Conservation (phyloP, 2,113 vertebrate species). For the Dipodomys ordii region DNA sequence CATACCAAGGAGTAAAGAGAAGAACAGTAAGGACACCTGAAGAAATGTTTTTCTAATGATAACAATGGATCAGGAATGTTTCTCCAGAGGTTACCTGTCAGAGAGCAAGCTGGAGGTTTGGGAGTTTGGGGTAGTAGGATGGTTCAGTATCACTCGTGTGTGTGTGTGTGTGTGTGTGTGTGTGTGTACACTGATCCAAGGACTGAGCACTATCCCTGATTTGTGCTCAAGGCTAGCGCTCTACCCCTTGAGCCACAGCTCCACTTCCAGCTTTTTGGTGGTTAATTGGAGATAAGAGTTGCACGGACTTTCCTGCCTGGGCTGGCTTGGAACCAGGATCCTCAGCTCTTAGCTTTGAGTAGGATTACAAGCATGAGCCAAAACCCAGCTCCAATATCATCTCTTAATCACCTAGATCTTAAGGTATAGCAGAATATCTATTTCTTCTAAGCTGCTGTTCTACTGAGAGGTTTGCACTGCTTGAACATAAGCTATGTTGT, state of each 20-base stretch:
- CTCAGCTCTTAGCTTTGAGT: too few relatives aligned
- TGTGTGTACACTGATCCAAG: too few relatives aligned
- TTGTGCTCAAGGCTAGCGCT: too few relatives aligned
- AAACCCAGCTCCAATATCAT: not conserved
- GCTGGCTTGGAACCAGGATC: too few relatives aligned
- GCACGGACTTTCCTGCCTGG: too few relatives aligned
- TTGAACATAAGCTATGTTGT: not conserved
- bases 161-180: too few relatives aligned
- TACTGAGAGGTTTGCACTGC: not conserved
- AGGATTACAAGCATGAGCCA: too few relatives aligned
- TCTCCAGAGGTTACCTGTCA: not conserved
- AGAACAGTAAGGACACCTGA: not conserved
- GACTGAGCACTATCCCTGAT: too few relatives aligned
- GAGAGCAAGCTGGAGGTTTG: not conserved
- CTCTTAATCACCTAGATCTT: conserved; percentile 33
- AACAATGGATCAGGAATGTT: not conserved
- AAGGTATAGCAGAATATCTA: not conserved
- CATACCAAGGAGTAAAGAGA: conserved; percentile 10
- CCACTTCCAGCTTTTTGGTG: too few relatives aligned
- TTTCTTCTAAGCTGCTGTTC: not conserved
- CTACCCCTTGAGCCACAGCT: too few relatives aligned
- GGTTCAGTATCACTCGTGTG: too few relatives aligned
- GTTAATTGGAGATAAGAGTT: too few relatives aligned
- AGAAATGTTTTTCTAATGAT: not conserved
- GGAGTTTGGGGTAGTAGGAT: not conserved